Percentiles rank a stretch among this genome's conserved stretches.
These are phyloP conservation scores for Panzeria rudis DNA, from an alignment of 2,888 invertebrate species.

Conservation along the genomic window DNA sequence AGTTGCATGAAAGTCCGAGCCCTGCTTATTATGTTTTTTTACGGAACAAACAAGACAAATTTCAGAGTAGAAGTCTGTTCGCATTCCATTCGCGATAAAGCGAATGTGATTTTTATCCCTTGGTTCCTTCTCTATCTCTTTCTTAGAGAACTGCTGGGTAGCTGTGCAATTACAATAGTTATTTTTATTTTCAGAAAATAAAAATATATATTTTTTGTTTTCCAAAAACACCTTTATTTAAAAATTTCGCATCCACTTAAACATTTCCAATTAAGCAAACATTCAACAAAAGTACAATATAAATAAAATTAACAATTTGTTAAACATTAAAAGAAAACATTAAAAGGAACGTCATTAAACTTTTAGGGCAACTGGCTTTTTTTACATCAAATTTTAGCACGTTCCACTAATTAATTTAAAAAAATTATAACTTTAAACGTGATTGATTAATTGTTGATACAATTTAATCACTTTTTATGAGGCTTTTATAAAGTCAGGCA, in stretches of 20 bases:
- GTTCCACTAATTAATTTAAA: slow-evolving; percentile 11
- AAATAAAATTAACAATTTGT: background rate
- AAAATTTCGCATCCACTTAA: background rate
- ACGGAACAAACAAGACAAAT: too few relatives aligned
- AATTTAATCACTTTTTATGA: background rate
- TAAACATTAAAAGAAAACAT: background rate
- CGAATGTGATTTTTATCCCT: too few relatives aligned
- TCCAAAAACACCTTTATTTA: background rate
- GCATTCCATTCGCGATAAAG: too few relatives aligned
- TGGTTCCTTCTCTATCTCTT: too few relatives aligned
- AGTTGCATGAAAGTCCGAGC: too few relatives aligned
- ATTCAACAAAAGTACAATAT: background rate
- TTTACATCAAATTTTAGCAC: background rate
- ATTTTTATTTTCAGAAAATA: too few relatives aligned
- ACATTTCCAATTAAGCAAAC: background rate
- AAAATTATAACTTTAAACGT: background rate
- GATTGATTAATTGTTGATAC: slow-evolving; percentile 11
- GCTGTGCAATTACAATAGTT: too few relatives aligned
- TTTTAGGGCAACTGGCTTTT: background rate
- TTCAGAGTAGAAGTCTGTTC: too few relatives aligned
- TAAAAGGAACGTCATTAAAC: slow-evolving; percentile 3
- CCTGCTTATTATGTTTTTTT: too few relatives aligned
- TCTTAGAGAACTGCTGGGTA: too few relatives aligned
- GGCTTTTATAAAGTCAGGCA: background rate
- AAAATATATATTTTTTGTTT: background rate